These are phyloP conservation scores for Noctilio leporinus DNA, from an alignment of 2,113 vertebrate species.

Conservation along the genomic window DNA sequence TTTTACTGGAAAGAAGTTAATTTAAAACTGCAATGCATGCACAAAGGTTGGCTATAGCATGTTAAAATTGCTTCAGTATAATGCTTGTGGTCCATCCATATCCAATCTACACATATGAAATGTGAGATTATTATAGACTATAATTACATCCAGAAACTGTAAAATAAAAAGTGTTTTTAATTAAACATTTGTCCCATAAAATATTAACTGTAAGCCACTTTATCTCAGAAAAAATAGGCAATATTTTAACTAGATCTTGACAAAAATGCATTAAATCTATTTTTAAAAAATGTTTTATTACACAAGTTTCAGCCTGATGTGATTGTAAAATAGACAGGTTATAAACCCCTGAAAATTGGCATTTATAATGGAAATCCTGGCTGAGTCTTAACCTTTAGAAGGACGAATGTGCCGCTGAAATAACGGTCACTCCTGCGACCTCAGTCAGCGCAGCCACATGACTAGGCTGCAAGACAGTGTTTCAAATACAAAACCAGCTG, in stretches of 20 bases:
- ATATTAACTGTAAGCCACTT: constrained; percentile 43
- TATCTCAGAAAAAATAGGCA: constrained; percentile 40
- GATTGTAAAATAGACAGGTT: constrained; percentile 72
- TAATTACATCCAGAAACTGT: constrained; percentile 47
- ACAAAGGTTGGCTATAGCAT: not conserved
- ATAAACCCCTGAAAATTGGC: constrained; percentile 71
- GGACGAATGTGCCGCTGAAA: constrained; percentile 28
- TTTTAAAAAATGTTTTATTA: constrained; percentile 62
- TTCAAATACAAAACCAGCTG: not conserved
- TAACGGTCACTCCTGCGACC: constrained; percentile 4
- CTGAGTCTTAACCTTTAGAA: constrained; percentile 62
- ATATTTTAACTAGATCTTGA: constrained; percentile 58
- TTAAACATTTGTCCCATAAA: constrained; percentile 38
- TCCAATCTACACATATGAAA: not conserved
- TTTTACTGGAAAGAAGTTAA: constrained; percentile 34
- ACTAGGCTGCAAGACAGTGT: not conserved
- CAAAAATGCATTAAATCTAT: constrained; percentile 56
- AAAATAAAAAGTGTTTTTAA: constrained; percentile 44
- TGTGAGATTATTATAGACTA: not conserved
- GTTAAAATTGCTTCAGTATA: constrained; percentile 30
- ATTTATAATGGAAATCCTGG: constrained; percentile 63
- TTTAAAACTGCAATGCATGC: not conserved
- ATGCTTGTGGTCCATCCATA: not conserved
- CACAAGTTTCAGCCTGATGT: constrained; percentile 66
- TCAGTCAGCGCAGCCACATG: not conserved